phyloP scores from a whole-genome alignment of 2,888 invertebrate species.

The Brachypalpus laphriformis region DNA sequence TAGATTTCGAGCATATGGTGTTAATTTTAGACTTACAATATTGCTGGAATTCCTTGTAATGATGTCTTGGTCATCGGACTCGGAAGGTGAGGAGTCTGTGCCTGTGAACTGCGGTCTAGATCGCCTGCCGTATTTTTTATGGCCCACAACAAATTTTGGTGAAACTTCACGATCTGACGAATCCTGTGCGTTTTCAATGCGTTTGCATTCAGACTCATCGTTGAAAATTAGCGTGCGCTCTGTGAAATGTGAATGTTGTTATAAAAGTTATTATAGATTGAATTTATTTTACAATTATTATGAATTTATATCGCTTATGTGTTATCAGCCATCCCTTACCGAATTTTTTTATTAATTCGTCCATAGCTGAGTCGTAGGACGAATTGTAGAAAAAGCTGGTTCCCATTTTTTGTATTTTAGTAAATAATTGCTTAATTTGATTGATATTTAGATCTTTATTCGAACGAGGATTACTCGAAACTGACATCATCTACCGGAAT shows the following conservation, averaged over 20 bases:
- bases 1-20: neutral
- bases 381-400: constrained; percentile 79
- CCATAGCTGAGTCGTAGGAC: constrained; percentile 76
- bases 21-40: constrained; percentile 52
- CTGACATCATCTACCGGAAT: constrained; percentile 9
- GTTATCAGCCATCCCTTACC: constrained; percentile 75
- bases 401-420: constrained; percentile 77
- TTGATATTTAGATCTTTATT: constrained; percentile 4
- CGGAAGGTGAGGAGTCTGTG: constrained; percentile 80
- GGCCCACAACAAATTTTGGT: constrained; percentile 88
- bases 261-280: too few relatives aligned
- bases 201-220: constrained; percentile 76
- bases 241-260: constrained; percentile 62
- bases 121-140: constrained; percentile 90
- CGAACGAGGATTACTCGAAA: constrained; percentile 8
- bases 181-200: constrained; percentile 81
- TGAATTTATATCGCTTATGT: neutral
- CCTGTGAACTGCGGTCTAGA: constrained; percentile 85
- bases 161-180: constrained; percentile 88
- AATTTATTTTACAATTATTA: neutral
- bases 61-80: constrained; percentile 81
- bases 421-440: neutral
- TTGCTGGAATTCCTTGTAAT: constrained; percentile 36
- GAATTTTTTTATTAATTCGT: constrained; percentile 77
- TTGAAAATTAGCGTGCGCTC: constrained; percentile 79